A percentile compares a stretch with the other conserved stretches of the same genome.
Conservation (phyloP, 1,140 invertebrate genomes). For the Habropoda laboriosa region DNA sequence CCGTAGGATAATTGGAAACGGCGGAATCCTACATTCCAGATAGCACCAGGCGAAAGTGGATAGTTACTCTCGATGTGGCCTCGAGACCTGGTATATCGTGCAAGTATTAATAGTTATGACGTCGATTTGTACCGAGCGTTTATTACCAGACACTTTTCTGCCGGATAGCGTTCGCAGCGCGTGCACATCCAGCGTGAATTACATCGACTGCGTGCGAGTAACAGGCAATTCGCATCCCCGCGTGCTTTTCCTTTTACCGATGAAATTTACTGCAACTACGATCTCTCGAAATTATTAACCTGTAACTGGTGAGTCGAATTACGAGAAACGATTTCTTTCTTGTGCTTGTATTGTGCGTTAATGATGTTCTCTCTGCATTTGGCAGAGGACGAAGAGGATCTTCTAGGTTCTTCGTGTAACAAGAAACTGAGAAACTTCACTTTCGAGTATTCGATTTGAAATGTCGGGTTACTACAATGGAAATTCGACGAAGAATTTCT, state of each 20-base stretch:
- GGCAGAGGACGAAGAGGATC: neutral
- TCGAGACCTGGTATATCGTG: slow-evolving; percentile 44
- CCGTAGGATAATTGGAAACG: neutral
- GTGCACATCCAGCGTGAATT: slow-evolving; percentile 30
- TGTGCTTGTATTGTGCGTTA: neutral
- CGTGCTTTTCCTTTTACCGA: neutral
- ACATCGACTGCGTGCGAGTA: neutral
- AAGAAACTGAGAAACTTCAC: neutral
- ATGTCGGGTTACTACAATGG: no score
- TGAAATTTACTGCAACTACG: neutral
- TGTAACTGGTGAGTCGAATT: neutral
- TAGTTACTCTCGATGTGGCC: slow-evolving; percentile 40
- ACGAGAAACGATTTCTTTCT: neutral
- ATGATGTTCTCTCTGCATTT: neutral
- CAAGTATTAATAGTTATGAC: slow-evolving; percentile 53
- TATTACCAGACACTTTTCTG: slow-evolving; percentile 33
- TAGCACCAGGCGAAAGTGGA: slow-evolving; percentile 26
- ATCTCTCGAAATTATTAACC: slow-evolving; percentile 17
- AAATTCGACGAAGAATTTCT: no score
- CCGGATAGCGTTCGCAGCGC: slow-evolving; percentile 10
- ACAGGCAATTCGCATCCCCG: slow-evolving; percentile 16
- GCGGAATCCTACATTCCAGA: slow-evolving; percentile 3
- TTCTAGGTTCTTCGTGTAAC: no score
- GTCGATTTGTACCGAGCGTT: slow-evolving; percentile 39
- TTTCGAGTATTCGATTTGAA: no score